phyloP scores from a whole-genome alignment of 2,113 vertebrate genomes.

The Alexandromys fortis region DNA sequence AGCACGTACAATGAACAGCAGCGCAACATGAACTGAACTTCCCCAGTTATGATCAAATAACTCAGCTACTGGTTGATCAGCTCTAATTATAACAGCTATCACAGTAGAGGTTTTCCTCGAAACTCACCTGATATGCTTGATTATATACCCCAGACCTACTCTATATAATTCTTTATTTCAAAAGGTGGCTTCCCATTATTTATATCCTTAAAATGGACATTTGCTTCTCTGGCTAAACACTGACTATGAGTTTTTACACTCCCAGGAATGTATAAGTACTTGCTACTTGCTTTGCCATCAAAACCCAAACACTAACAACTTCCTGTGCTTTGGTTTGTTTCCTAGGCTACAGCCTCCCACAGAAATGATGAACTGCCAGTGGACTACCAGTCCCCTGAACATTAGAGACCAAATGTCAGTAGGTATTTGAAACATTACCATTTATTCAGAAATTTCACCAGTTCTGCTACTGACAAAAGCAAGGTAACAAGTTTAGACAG shows the following conservation, averaged over 20 bases:
- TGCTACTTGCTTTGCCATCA: slow-evolving; percentile 31
- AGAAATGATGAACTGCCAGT: slow-evolving; percentile 15
- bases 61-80: slow-evolving; percentile 22
- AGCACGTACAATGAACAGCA: not conserved
- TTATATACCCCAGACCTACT: not conserved
- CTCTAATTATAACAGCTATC: slow-evolving; percentile 42
- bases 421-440: not conserved
- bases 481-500: not conserved
- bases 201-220: slow-evolving; percentile 4
- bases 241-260: slow-evolving; percentile 28
- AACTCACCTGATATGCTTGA: slow-evolving; percentile 59
- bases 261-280: not conserved
- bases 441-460: not conserved
- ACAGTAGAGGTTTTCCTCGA: slow-evolving; percentile 9
- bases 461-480: not conserved
- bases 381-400: slow-evolving; percentile 28
- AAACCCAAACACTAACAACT: slow-evolving; percentile 47
- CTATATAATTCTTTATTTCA: slow-evolving; percentile 34
- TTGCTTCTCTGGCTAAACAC: not conserved
- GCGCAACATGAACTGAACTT: slow-evolving; percentile 41
- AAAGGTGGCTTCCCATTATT: slow-evolving; percentile 32
- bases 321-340: slow-evolving; percentile 34
- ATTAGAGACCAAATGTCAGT: slow-evolving; percentile 42
- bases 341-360: slow-evolving; percentile 7
- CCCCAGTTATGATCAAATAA: slow-evolving; percentile 17